Conservation (phyloP, 2,888 invertebrate genomes). For the Metacarcinus magister region DNA sequence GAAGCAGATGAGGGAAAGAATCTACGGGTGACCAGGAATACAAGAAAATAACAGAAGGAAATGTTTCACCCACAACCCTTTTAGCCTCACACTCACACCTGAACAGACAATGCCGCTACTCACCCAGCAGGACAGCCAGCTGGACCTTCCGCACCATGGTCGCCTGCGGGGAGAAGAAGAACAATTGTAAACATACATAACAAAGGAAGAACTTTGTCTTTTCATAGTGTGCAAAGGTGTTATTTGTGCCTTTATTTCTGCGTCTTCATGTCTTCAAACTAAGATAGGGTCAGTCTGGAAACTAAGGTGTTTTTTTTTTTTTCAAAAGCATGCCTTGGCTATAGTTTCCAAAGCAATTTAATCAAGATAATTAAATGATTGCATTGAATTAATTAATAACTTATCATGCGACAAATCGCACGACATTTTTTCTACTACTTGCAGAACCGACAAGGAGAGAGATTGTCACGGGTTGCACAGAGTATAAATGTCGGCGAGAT, state of each 20-base stretch:
- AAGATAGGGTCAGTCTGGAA: neutral
- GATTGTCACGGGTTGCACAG: too few species aligned
- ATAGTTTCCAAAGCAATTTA: neutral
- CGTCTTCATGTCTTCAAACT: neutral
- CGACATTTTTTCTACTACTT: too few species aligned
- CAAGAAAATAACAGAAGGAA: neutral
- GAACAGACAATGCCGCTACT: neutral
- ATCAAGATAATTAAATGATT: neutral
- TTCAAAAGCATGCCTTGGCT: neutral
- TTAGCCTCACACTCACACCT: constrained; percentile 12
- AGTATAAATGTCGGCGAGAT: too few species aligned
- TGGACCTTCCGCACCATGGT: neutral
- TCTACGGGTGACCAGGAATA: neutral
- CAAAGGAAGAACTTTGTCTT: neutral
- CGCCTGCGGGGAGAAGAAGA: neutral
- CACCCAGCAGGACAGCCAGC: constrained; percentile 36
- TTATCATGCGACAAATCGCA: neutral
- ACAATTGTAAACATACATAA: neutral
- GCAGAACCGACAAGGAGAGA: too few species aligned
- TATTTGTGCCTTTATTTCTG: neutral
- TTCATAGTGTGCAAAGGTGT: neutral
- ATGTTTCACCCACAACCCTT: constrained; percentile 11
- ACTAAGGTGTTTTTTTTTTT: neutral
- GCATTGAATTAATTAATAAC: neutral
- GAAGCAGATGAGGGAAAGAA: neutral